These are phyloP conservation scores for Calyptommatus sinebrachiatus DNA, from an alignment of 2,113 vertebrate species.

Conservation along the genomic window DNA sequence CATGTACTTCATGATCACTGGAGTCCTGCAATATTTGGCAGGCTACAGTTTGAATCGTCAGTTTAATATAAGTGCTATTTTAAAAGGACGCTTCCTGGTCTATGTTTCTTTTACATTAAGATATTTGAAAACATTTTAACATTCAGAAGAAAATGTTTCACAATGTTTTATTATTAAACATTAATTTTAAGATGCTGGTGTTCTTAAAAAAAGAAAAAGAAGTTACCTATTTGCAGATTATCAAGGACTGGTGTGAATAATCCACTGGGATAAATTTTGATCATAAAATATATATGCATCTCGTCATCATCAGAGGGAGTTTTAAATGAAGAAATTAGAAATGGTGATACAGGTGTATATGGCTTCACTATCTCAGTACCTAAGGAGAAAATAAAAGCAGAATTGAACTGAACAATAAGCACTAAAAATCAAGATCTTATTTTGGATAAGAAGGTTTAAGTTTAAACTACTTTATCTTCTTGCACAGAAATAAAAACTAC, in stretches of 20 bases:
- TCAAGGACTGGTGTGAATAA: constrained; percentile 82
- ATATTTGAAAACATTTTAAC: too few species aligned
- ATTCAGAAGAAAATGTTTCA: not conserved
- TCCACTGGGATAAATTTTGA: constrained; percentile 90
- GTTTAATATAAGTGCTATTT: too few species aligned
- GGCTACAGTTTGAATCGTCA: too few species aligned
- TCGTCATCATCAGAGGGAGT: constrained; percentile 49
- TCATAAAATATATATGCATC: constrained; percentile 85
- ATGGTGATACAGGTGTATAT: constrained; percentile 85
- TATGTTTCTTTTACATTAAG: too few species aligned
- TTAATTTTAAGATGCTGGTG: not conserved
- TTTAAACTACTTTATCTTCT: too few species aligned
- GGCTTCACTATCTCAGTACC: constrained; percentile 88
- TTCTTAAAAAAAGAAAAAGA: accelerated
- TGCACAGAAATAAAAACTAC: too few species aligned
- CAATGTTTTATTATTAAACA: not conserved
- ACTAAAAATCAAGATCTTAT: not conserved
- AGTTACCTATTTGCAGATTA: constrained; percentile 81
- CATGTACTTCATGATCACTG: too few species aligned
- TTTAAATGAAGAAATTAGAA: constrained; percentile 68
- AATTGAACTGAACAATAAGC: constrained; percentile 35
- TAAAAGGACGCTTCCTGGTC: too few species aligned
- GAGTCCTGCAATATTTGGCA: too few species aligned
- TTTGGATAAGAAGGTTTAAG: not conserved
- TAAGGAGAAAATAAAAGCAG: constrained; percentile 55